phyloP scores from a whole-genome alignment of 2,797 vertebrate genomes.

The Cryptoprocta ferox region DNA sequence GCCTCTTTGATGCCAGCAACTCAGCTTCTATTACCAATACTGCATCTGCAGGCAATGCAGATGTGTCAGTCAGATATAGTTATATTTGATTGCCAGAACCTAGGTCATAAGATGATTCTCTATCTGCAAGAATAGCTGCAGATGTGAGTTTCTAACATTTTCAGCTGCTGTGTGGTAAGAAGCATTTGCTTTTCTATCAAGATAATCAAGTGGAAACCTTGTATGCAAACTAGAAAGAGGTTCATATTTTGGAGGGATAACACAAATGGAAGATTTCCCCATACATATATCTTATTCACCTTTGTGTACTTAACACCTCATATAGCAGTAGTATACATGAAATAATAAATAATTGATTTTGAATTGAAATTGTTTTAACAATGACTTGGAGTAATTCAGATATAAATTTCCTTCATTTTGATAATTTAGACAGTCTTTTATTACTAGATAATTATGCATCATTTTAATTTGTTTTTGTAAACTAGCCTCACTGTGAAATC shows the following conservation, averaged over 20 bases:
- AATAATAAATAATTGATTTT: slow-evolving; percentile 10
- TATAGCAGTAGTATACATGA: not conserved
- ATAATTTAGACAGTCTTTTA: not conserved
- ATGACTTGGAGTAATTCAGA: not conserved
- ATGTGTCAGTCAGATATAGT: not conserved
- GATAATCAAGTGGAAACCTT: not conserved
- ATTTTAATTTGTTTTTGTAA: slow-evolving; percentile 47
- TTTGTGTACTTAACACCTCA: not conserved
- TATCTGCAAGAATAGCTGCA: not conserved
- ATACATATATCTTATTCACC: not conserved
- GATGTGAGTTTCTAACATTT: not conserved
- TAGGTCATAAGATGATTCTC: not conserved
- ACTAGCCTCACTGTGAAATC: not conserved
- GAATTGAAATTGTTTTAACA: slow-evolving; percentile 1
- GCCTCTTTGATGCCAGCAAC: not conserved
- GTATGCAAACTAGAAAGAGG: not conserved
- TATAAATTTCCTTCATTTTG: not conserved
- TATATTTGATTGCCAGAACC: not conserved
- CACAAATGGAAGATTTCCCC: not conserved
- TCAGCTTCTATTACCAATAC: not conserved
- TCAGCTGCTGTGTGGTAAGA: not conserved
- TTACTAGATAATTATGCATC: not conserved
- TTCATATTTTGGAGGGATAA: not conserved
- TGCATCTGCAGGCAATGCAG: not conserved
- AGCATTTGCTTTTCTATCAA: not conserved